Evolutionary conservation across 1,140 invertebrate genomes (phyloP), one percentile per base, ranked within the genome.

Genomic region (Drosophila micromelanica): DNA sequence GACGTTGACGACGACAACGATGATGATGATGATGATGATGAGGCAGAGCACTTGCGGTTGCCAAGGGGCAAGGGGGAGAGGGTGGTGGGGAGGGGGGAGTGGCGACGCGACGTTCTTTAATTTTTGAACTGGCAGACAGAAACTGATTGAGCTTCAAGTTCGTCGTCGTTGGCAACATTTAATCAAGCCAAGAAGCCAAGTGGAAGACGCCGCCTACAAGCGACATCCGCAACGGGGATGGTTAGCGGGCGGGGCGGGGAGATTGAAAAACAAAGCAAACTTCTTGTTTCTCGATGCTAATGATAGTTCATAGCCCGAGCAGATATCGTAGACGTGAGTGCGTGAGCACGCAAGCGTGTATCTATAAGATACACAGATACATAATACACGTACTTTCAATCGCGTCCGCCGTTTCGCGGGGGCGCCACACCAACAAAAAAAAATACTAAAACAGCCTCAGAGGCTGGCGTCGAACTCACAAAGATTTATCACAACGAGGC

Each of bases 101-200:
- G 2, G 30, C 3, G 20, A 20, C 30, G 57, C 30, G 17, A 55
- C 35, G 73, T 68, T 57, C 56, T 73, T 68, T 64, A 42, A 55
- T 54, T 60, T 73, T 68, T 54, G 32, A 70, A 17, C 59, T 57
- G 59, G 17, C 56, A 81, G 70, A 78, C 72, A 74, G 77, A 51
- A 78, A 71, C 70, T 78, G 65, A 87, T 76, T 82, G 84, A 80
- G 81, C 77, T 71, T 74, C 60, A 57, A 64, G 70, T 68, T 69
- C 59, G 38, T 85, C 37, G 82, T 81, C 78, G 78, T 82, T 86
- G 82, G 82, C 82, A 86, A 86, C 79, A 87, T 87, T 87, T 87
- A 87, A 87, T 87, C 82, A 87, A 87, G 82, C 75, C 68, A 70
- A 64, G 84, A 87, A 87, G 76, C 82, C 82, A 87, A 87, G 71